Evolutionary conservation across 2,888 invertebrate genomes (phyloP), one percentile per base, ranked within the genome.

Genomic region (Sabellastarte sp.): DNA sequence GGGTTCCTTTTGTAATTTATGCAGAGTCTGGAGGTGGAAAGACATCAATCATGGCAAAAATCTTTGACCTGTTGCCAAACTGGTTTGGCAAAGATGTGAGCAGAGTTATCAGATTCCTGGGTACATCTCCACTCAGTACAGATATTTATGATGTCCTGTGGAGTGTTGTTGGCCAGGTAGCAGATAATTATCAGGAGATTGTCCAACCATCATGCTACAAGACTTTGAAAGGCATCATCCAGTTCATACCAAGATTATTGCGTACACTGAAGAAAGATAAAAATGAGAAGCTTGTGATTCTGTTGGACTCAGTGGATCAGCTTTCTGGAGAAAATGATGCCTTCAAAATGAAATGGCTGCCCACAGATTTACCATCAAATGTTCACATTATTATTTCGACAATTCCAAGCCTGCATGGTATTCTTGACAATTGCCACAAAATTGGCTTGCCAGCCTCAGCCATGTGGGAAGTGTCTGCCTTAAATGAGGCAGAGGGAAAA

Each of bases 221-320:
- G 41, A 73, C 30, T 50, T 58, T 58, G 50, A 60, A 59, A 31
- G 32, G 68, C 26, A 71, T 76, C 68, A 60, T 72, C 15, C 70
- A 74, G 10, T 79, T 73, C 57, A 52, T 76, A 3, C 77, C 78
- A 20, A 64, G 77, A 3, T 76, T 76, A 66, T 55, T 80, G 29
- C 63, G 78, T n/a, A n/a, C n/a, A n/a, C n/a, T n/a, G n/a, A n/a
- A n/a, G n/a, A n/a, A 53, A 29, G 65, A 65, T 4, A 55, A 71
- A 1, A 77, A 77, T 56, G 64, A 65, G 31, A 77, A 76, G 1
- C 61, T 79, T 3, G 65, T 79, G 10, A 76, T 80, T 57, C 63
- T 80, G 31, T 67, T 80, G 24, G 80, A 80, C 61, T 80, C 80
- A 1, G 58, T 80, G 10, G 80, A 80, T 62, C 80, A 80, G 70